These are phyloP conservation scores for Rhopilema esculentum DNA, from an alignment of 30 jellyfish, hydroid and myxozoan genomes.

Conservation along the genomic window DNA sequence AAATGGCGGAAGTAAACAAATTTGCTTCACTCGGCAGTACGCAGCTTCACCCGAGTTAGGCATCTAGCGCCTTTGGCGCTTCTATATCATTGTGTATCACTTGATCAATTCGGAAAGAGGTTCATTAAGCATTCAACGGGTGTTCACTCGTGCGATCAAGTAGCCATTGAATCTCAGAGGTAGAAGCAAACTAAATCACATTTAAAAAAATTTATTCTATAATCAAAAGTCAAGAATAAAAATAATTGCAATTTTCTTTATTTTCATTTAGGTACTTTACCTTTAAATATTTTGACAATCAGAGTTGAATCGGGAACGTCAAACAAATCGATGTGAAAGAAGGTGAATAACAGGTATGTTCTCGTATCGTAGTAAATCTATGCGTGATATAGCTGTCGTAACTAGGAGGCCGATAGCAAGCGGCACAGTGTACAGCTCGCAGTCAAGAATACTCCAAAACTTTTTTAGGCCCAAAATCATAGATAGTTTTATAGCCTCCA, in stretches of 20 bases:
- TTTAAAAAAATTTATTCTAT: no score
- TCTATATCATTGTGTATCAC: neutral
- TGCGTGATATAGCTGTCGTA: neutral
- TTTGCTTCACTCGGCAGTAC: no score
- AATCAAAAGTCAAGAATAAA: neutral
- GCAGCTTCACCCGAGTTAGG: no score
- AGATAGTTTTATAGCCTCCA: no score
- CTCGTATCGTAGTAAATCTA: neutral
- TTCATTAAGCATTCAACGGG: conserved; percentile 12
- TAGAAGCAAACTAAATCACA: neutral
- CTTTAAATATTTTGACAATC: no score
- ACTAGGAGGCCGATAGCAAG: no score
- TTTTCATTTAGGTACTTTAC: no score
- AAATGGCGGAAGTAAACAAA: no score
- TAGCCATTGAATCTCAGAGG: neutral
- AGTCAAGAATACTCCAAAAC: no score
- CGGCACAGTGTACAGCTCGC: no score
- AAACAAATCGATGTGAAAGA: neutral
- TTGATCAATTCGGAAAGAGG: neutral
- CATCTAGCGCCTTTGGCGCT: neutral
- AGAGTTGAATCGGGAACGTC: neutral
- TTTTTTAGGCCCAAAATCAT: no score
- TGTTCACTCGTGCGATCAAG: neutral
- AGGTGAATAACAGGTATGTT: neutral
- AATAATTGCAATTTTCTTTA: neutral